These are phyloP conservation scores for Pygoscelis adeliae DNA, from an alignment of 2,113 vertebrate species.

Conservation along the genomic window DNA sequence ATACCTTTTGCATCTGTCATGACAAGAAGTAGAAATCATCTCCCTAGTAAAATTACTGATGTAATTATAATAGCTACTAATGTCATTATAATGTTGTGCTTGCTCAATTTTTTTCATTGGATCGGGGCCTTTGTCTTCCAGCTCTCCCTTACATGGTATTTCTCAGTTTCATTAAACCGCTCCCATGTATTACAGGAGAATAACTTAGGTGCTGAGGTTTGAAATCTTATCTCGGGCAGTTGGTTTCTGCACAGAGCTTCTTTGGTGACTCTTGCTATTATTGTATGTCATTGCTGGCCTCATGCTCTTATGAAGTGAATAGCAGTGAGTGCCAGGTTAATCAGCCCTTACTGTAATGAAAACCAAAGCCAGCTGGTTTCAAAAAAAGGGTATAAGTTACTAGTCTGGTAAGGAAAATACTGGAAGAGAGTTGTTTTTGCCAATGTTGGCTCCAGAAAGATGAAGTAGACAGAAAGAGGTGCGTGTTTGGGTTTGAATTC, in stretches of 20 bases:
- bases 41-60: not conserved
- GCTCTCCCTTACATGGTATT: not conserved
- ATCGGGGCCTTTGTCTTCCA: not conserved
- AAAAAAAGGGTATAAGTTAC: not conserved
- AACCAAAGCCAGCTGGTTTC: not conserved
- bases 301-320: not conserved
- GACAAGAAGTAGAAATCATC: not conserved
- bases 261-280: not conserved
- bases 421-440: not conserved
- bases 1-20: not conserved
- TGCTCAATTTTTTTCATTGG: not conserved
- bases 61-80: not conserved
- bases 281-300: not conserved
- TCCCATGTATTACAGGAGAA: not conserved
- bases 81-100: not conserved
- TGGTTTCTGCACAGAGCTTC: not conserved
- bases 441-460: not conserved
- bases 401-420: not conserved
- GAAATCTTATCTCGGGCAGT: not conserved
- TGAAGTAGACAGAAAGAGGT: not conserved
- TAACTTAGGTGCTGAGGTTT: not conserved
- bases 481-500: not conserved
- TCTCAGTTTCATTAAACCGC: not conserved
- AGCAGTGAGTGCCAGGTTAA: not conserved
- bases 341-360: not conserved